Conservation (phyloP, 2,113 vertebrate species). For the Megatriorchis doriae region DNA sequence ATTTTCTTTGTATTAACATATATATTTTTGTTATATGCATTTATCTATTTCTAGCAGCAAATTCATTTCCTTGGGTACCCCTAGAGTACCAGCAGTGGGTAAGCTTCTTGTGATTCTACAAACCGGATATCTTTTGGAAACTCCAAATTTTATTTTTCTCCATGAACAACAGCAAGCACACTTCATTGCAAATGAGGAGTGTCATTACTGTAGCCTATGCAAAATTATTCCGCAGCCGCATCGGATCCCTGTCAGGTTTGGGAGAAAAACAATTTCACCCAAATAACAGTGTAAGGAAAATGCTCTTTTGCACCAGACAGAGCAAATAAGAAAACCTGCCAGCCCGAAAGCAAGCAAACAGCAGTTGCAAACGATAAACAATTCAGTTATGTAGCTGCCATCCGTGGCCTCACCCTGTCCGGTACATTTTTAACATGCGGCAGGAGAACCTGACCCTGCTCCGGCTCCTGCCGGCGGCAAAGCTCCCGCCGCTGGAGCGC, state of each 20-base stretch:
- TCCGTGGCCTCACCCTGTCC: fast-evolving
- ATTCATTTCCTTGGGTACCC: no score
- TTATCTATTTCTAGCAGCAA: not conserved
- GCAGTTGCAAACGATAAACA: not conserved
- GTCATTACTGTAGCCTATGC: fast-evolving
- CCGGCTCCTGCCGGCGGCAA: no score
- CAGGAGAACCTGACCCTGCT: not conserved
- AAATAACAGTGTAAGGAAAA: no score
- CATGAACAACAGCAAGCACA: not conserved
- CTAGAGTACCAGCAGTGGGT: not conserved
- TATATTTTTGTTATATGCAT: not conserved
- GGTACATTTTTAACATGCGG: no score
- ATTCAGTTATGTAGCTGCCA: no score
- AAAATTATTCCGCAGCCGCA: not conserved
- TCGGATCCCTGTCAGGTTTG: not conserved
- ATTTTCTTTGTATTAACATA: not conserved
- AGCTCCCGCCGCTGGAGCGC: not conserved
- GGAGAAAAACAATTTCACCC: not conserved
- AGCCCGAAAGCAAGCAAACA: not conserved
- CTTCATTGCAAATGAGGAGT: fast-evolving
- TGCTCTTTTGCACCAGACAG: not conserved
- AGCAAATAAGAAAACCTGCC: not conserved
- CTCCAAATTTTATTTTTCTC: not conserved
- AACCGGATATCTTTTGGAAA: not conserved
- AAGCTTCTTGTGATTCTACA: not conserved